Conservation (phyloP, 2,797 vertebrate genomes). For the Urocyon cinereoargenteus region DNA sequence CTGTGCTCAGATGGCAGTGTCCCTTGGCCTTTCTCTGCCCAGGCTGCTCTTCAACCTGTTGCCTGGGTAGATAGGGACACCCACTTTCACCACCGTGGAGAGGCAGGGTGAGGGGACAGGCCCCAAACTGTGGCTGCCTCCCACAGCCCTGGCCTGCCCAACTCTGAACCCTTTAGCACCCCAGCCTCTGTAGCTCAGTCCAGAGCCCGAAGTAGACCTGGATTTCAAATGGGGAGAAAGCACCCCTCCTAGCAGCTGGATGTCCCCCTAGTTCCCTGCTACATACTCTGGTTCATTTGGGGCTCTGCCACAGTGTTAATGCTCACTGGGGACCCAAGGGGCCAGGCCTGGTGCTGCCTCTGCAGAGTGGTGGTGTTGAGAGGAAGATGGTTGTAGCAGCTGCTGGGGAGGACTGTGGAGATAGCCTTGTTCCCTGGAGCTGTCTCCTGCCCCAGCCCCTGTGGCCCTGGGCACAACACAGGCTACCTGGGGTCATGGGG, state of each 20-base stretch:
- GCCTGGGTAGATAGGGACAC: not conserved
- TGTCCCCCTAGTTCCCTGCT: rapidly evolving
- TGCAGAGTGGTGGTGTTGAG: not conserved
- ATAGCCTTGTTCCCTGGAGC: not conserved
- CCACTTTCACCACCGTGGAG: not conserved
- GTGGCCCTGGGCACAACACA: not conserved
- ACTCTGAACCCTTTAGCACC: not conserved
- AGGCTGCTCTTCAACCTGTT: not conserved
- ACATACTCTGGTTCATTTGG: not conserved
- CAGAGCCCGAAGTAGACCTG: not conserved
- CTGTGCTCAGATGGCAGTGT: not conserved
- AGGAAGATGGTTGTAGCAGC: no score
- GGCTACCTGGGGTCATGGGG: not conserved
- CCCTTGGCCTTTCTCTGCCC: not conserved
- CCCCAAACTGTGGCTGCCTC: not conserved
- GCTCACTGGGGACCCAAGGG: no score
- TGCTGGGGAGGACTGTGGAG: not conserved
- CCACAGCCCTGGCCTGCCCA: not conserved
- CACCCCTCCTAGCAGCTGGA: not conserved
- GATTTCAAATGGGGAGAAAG: not conserved
- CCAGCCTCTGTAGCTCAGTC: not conserved
- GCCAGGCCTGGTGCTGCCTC: not conserved
- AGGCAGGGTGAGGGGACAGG: not conserved
- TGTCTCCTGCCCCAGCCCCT: not conserved
- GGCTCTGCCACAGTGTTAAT: not conserved